phyloP scores from a whole-genome alignment of 2,888 invertebrate genomes.

The Synanthedon tipuliformis region DNA sequence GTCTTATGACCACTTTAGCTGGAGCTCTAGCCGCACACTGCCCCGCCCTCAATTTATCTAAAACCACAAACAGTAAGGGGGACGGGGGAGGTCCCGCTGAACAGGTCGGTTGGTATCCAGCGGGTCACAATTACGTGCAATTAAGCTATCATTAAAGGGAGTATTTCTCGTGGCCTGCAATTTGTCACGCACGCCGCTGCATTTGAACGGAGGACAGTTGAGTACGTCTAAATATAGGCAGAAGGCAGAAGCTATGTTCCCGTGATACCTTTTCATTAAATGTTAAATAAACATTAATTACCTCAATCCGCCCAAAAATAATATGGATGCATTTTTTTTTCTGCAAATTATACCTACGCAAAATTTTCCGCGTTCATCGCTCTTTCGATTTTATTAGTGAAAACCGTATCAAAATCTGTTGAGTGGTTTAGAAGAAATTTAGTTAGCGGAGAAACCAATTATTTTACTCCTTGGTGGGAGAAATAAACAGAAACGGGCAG shows the following conservation, averaged over 20 bases:
- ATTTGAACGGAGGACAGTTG: constrained; percentile 4
- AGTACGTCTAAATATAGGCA: background rate
- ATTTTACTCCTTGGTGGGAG: too few relatives aligned
- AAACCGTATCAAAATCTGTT: too few relatives aligned
- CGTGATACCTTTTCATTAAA: background rate
- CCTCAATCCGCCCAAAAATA: too few relatives aligned
- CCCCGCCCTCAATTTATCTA: background rate
- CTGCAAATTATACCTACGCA: too few relatives aligned
- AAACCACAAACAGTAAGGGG: background rate
- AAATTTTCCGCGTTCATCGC: too few relatives aligned
- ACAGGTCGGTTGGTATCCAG: background rate
- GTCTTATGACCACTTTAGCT: background rate
- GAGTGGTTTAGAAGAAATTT: too few relatives aligned
- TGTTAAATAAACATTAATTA: background rate
- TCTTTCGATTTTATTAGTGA: too few relatives aligned
- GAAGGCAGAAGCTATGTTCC: background rate
- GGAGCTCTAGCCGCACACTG: background rate
- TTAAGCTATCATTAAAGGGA: constrained; percentile 38
- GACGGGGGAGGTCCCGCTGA: background rate
- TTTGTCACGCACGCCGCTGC: constrained; percentile 37
- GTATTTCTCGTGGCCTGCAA: constrained; percentile 28
- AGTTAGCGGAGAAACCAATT: too few relatives aligned
- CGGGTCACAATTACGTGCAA: constrained; percentile 32
- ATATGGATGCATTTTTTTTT: too few relatives aligned
- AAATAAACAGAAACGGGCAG: too few relatives aligned